Percentiles rank a stretch among this genome's conserved stretches.
These are phyloP conservation scores for Sus cebifrons DNA, from an alignment of 2,797 vertebrate genomes.

Conservation along the genomic window DNA sequence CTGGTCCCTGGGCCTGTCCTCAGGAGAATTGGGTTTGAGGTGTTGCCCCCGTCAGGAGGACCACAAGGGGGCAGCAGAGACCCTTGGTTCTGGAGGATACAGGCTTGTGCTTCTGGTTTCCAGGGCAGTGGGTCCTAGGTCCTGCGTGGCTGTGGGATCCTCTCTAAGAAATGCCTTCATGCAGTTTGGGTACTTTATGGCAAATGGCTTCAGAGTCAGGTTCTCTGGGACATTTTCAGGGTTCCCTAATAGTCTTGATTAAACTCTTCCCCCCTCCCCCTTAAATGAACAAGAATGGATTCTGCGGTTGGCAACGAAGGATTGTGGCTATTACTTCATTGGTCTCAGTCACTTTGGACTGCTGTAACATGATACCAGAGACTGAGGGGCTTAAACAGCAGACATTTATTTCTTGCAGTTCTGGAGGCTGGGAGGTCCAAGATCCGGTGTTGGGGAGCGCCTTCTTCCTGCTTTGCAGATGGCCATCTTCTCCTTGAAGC, in stretches of 20 bases:
- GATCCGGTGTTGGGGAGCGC: background rate
- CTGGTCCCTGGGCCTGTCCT: rapidly evolving
- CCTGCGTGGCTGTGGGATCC: background rate
- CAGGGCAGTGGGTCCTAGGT: background rate
- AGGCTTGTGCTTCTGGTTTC: background rate
- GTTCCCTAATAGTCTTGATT: background rate
- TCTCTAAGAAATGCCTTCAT: background rate
- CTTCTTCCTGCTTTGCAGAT: background rate
- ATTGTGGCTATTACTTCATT: background rate
- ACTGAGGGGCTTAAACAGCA: background rate
- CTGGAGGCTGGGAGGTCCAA: background rate
- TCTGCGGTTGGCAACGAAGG: background rate
- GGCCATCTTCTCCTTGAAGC: background rate
- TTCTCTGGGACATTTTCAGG: background rate
- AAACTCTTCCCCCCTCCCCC: background rate
- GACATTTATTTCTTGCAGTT: background rate
- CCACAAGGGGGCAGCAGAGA: background rate
- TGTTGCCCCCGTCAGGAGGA: too few relatives aligned
- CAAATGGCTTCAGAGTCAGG: background rate
- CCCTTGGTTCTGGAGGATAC: background rate
- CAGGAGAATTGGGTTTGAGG: background rate
- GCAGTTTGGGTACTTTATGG: background rate
- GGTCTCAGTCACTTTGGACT: background rate
- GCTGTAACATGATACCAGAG: background rate
- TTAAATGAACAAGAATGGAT: background rate